Percentiles rank a stretch among this genome's conserved stretches.
Conservation (phyloP, 2,888 invertebrate genomes). For the Apoda limacodes region DNA sequence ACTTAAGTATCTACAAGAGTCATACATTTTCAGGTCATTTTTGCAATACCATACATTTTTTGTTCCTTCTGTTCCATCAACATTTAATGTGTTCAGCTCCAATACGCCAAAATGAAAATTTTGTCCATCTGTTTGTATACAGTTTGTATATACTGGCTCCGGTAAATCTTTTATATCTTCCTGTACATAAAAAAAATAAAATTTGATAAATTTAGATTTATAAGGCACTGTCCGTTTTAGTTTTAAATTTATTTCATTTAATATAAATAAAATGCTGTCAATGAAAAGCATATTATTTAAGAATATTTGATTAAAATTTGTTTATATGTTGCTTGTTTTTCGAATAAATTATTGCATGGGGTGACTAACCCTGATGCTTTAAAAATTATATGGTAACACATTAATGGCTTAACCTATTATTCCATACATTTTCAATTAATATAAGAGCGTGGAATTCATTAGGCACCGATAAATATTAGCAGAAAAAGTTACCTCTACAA, state of each 20-base stretch:
- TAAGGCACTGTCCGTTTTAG: neutral
- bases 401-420: no score
- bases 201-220: neutral
- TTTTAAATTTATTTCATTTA: neutral
- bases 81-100: slow-evolving; percentile 85
- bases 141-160: slow-evolving; percentile 84
- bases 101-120: slow-evolving; percentile 84
- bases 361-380: no score
- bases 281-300: no score
- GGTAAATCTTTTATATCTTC: slow-evolving; percentile 73
- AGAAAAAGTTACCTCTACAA: no score
- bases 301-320: neutral
- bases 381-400: no score
- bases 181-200: slow-evolving; percentile 39
- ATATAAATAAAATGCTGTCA: no score
- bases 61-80: slow-evolving; percentile 64
- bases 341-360: no score
- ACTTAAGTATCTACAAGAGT: slow-evolving; percentile 71
- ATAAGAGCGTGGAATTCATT: no score
- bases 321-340: no score
- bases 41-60: slow-evolving; percentile 87
- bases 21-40: slow-evolving; percentile 73
- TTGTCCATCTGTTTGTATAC: slow-evolving; percentile 83
- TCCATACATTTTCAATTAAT: no score
- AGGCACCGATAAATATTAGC: no score